Evolutionary conservation across 1,140 invertebrate genomes (phyloP).

Genomic region (Pachypsylla venusta): DNA sequence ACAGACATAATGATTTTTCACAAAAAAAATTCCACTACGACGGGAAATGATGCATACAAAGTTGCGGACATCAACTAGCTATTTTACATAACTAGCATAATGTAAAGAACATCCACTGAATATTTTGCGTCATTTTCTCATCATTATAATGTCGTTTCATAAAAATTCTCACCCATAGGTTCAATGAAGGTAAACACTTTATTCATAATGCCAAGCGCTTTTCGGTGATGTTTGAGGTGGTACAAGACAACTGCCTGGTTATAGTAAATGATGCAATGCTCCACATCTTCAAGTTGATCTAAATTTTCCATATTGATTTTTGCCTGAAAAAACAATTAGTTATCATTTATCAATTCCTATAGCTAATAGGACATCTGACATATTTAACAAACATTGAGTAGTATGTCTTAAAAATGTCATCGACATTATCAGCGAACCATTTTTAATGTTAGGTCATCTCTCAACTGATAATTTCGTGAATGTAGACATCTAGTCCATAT

Average conservation of each 20-base stretch:
- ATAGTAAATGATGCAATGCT: conserved; percentile 51
- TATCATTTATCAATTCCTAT: too few relatives aligned
- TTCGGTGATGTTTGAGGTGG: conserved; percentile 59
- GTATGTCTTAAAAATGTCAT: too few relatives aligned
- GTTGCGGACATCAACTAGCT: neutral
- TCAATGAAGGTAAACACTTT: conserved; percentile 57
- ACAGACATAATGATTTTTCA: too few relatives aligned
- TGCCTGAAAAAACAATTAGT: too few relatives aligned
- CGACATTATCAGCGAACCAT: too few relatives aligned
- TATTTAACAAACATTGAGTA: too few relatives aligned
- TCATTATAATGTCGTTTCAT: conserved; percentile 24
- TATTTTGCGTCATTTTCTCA: neutral
- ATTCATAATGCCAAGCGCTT: conserved; percentile 54
- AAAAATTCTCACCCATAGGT: conserved; percentile 46
- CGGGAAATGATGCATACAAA: too few relatives aligned
- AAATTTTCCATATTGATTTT: conserved; percentile 37
- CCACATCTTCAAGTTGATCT: conserved; percentile 45
- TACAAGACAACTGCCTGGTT: conserved; percentile 72
- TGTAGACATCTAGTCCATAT: too few relatives aligned
- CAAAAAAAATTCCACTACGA: neutral
- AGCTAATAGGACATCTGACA: too few relatives aligned
- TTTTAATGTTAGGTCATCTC: too few relatives aligned
- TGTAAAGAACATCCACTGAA: conserved; percentile 21
- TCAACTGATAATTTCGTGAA: too few relatives aligned
- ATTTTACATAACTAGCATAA: conserved; percentile 28